phyloP scores from a whole-genome alignment of 2,888 invertebrate genomes.

The Pristionchus exspectatus region DNA sequence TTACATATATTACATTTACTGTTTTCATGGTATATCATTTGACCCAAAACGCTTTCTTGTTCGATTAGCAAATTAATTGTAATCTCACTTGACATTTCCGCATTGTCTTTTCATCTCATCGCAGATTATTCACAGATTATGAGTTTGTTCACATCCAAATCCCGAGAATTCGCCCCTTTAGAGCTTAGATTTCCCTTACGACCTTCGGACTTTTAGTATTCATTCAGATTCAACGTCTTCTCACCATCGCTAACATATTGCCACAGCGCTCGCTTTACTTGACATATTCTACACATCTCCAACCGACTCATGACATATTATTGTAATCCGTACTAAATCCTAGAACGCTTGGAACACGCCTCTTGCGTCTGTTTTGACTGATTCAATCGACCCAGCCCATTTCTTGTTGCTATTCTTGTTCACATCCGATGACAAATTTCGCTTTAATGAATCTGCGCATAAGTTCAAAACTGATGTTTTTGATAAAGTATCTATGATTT shows the following conservation, averaged over 20 bases:
- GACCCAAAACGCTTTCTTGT: neutral
- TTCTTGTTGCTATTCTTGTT: slow-evolving; percentile 19
- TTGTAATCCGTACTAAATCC: neutral
- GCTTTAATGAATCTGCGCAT: slow-evolving; percentile 33
- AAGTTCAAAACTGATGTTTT: neutral
- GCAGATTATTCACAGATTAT: slow-evolving; percentile 42
- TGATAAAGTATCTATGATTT: neutral
- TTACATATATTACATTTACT: neutral
- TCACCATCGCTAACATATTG: slow-evolving; percentile 25
- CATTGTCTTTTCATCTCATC: slow-evolving; percentile 10
- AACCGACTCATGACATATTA: slow-evolving; percentile 25
- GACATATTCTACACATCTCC: neutral
- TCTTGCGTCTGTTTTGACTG: too few relatives aligned
- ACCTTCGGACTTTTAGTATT: neutral
- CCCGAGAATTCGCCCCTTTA: slow-evolving; percentile 28
- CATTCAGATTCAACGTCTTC: neutral
- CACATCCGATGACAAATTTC: slow-evolving; percentile 33
- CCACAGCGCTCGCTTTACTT: slow-evolving; percentile 3
- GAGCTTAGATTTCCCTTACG: slow-evolving; percentile 15
- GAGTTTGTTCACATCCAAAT: slow-evolving; percentile 1
- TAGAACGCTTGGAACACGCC: too few relatives aligned
- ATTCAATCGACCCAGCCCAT: neutral
- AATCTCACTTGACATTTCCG: slow-evolving; percentile 42
- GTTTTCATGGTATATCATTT: neutral
- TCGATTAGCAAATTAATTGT: slow-evolving; percentile 15